phyloP scores from a whole-genome alignment of 2,797 vertebrate genomes.

The Anniella stebbinsi region DNA sequence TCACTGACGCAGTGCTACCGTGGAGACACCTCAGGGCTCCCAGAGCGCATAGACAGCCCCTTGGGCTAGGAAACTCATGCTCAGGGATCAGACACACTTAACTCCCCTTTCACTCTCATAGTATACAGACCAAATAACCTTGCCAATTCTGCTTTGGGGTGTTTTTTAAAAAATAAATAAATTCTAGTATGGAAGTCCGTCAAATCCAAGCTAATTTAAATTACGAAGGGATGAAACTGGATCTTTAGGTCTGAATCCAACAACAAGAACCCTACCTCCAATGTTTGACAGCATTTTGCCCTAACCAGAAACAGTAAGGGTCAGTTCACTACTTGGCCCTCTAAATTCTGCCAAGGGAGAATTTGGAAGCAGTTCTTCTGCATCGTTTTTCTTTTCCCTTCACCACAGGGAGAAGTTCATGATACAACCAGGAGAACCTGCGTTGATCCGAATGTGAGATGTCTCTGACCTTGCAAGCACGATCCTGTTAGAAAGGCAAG shows the following conservation, averaged over 20 bases:
- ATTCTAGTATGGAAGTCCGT: background rate
- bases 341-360: background rate
- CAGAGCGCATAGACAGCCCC: no score
- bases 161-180: background rate
- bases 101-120: background rate
- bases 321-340: no score
- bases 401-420: background rate
- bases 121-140: background rate
- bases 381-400: background rate
- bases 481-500: background rate
- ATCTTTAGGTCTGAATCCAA: background rate
- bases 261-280: background rate
- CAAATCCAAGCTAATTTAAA: background rate
- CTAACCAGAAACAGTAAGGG: background rate
- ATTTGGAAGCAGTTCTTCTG: background rate
- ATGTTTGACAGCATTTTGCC: background rate
- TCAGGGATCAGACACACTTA: background rate
- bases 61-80: background rate
- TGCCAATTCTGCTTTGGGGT: background rate
- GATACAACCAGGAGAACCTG: background rate
- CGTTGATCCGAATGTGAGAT: background rate
- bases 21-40: no score
- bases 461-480: background rate
- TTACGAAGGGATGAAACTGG: background rate
- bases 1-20: no score